Conservation (phyloP, 2,888 invertebrate species). For the Dolichopus griseipennis region DNA sequence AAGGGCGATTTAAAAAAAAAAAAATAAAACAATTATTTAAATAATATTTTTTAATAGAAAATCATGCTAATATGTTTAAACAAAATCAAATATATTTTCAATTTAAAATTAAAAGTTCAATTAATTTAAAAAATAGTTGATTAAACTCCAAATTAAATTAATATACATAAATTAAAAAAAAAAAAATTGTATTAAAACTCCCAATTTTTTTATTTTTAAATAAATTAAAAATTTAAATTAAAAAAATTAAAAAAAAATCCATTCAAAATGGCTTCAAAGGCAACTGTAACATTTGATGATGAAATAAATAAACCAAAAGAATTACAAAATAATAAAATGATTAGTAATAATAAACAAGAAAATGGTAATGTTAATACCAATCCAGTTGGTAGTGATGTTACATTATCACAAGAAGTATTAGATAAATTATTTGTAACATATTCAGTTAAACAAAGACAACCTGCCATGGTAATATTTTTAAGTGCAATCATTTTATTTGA, state of each 20-base stretch:
- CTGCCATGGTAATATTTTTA: conserved; percentile 61
- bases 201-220: no score
- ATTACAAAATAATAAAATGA: not conserved
- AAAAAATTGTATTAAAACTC: no score
- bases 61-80: not conserved
- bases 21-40: no score
- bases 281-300: not conserved
- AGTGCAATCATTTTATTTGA: conserved; percentile 58
- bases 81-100: not conserved
- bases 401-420: conserved; percentile 50
- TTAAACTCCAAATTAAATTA: not conserved
- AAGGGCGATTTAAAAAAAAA: no score
- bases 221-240: no score
- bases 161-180: no score
- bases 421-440: conserved; percentile 64
- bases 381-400: conserved; percentile 31
- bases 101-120: not conserved
- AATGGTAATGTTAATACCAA: not conserved
- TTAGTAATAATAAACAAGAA: not conserved
- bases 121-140: not conserved
- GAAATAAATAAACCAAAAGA: not conserved
- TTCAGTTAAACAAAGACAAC: conserved; percentile 60
- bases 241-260: not conserved
- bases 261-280: not conserved
- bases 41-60: no score